Percentiles rank a stretch among this genome's conserved stretches.
These are phyloP conservation scores for Cephus cinctus DNA, from an alignment of 1,140 invertebrate genomes.

Conservation along the genomic window DNA sequence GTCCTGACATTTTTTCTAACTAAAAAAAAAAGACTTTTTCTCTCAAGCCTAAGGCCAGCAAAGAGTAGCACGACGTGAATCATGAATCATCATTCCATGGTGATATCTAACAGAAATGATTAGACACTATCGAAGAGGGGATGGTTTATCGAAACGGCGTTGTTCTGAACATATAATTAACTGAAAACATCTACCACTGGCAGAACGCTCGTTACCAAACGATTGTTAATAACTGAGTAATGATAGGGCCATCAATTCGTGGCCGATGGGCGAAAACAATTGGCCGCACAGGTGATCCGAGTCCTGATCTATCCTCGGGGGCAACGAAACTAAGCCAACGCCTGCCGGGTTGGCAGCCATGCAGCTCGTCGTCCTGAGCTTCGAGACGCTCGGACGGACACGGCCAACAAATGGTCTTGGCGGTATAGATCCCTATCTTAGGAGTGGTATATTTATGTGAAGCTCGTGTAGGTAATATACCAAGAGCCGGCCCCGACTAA, in stretches of 20 bases:
- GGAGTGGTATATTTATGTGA: constrained; percentile 46
- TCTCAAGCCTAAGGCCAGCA: too few relatives aligned
- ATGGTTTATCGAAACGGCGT: too few relatives aligned
- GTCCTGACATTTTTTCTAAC: too few relatives aligned
- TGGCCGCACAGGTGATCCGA: neutral
- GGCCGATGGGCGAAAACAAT: neutral
- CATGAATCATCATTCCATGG: too few relatives aligned
- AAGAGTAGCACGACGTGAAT: too few relatives aligned
- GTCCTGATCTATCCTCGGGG: constrained; percentile 8
- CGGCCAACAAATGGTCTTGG: constrained; percentile 48
- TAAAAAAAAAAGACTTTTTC: too few relatives aligned
- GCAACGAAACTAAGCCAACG: constrained; percentile 16
- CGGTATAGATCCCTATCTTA: constrained; percentile 46
- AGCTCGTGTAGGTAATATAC: constrained; percentile 40
- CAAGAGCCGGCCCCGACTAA: constrained; percentile 22
- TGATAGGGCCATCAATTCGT: neutral
- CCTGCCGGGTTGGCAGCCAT: neutral
- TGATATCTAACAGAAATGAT: too few relatives aligned
- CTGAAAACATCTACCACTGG: too few relatives aligned
- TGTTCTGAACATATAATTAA: too few relatives aligned
- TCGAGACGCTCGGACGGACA: constrained; percentile 33
- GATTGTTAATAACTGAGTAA: neutral
- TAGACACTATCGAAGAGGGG: too few relatives aligned
- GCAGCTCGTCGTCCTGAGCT: neutral
- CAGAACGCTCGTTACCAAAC: too few relatives aligned